Conservation (phyloP, 2,888 invertebrate genomes). For the Acheta domesticus region DNA sequence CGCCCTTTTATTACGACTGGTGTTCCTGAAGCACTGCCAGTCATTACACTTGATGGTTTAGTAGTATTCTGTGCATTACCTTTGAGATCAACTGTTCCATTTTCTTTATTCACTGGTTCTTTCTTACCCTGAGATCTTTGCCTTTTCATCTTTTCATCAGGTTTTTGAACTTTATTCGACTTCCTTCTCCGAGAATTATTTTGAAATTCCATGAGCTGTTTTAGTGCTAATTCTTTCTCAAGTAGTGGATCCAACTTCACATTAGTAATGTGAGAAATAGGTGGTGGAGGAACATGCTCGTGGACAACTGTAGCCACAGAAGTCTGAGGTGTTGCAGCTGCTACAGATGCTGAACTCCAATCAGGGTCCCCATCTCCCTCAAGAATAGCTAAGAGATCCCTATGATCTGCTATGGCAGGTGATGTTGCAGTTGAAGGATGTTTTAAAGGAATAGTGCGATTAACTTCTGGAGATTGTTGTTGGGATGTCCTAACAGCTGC, state of each 20-base stretch:
- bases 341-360: slow-evolving; percentile 29
- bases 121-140: background rate
- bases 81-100: background rate
- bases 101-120: slow-evolving; percentile 22
- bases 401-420: slow-evolving; percentile 47
- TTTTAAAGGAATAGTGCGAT: slow-evolving; percentile 23
- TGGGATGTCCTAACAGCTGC: slow-evolving; percentile 25
- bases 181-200: slow-evolving; percentile 29
- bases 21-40: background rate
- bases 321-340: slow-evolving; percentile 41
- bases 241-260: slow-evolving; percentile 48
- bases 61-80: background rate
- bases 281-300: background rate
- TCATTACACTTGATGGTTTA: background rate
- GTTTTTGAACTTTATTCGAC: slow-evolving; percentile 18
- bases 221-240: slow-evolving; percentile 56
- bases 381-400: slow-evolving; percentile 55
- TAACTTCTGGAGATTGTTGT: slow-evolving; percentile 24
- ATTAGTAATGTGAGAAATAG: background rate
- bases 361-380: slow-evolving; percentile 54
- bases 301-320: slow-evolving; percentile 18
- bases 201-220: slow-evolving; percentile 55
- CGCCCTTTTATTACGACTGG: background rate
- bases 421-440: slow-evolving; percentile 29
- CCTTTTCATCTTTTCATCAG: background rate